A percentile compares a stretch with the other conserved stretches of the same genome.
Evolutionary conservation across 2,797 vertebrate species (phyloP).

Genomic region (Urosaurus nigricauda): DNA sequence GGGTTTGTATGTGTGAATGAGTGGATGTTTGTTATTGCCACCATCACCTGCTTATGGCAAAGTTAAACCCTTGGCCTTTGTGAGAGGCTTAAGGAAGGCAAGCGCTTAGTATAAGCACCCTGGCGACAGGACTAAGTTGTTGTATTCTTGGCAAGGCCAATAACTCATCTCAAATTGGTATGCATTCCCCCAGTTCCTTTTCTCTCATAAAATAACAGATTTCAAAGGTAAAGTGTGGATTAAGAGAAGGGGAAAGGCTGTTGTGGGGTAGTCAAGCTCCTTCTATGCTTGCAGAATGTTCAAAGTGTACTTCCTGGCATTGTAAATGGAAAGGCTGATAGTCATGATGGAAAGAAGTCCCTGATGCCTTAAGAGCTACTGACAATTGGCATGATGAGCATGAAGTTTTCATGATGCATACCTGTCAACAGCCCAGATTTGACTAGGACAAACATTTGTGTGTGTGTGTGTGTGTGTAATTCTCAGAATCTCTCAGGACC

Average conservation of each 20-base stretch:
- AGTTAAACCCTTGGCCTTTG: constrained; percentile 34
- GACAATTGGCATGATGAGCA: not conserved
- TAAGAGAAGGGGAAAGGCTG: not conserved
- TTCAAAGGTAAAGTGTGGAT: not conserved
- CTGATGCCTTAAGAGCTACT: not conserved
- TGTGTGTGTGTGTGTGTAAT: too few relatives aligned
- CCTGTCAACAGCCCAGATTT: too few relatives aligned
- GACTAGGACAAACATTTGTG: too few relatives aligned
- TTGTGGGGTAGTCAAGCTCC: not conserved
- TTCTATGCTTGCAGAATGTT: not conserved
- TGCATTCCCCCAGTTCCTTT: not conserved
- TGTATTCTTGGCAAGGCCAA: not conserved
- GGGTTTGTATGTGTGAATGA: constrained; percentile 44
- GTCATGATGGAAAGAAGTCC: not conserved
- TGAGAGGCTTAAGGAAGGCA: constrained; percentile 23
- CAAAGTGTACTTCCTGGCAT: not conserved
- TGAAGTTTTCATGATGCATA: too few relatives aligned
- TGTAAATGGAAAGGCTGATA: not conserved
- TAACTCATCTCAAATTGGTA: not conserved
- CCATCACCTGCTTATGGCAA: not conserved
- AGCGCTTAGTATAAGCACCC: constrained; percentile 29
- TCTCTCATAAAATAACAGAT: constrained; percentile 10
- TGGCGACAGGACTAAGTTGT: constrained; percentile 12
- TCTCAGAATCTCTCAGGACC: too few relatives aligned
- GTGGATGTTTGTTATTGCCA: constrained; percentile 47